These are phyloP conservation scores for Triplophysa tibetana DNA, from an alignment of 2,113 vertebrate genomes.

Conservation along the genomic window DNA sequence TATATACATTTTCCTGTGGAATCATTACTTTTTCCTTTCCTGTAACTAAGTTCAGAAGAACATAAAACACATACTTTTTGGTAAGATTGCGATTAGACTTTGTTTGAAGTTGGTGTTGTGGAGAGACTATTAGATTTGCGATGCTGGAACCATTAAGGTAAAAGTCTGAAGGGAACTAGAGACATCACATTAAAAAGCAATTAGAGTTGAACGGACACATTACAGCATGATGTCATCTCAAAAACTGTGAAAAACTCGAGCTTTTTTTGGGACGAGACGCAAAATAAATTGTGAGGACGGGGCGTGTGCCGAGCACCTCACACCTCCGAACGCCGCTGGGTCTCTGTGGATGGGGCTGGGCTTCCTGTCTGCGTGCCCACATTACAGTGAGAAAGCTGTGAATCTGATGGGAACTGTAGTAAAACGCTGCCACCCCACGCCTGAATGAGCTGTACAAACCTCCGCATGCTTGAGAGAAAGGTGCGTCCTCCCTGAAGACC, in stretches of 20 bases:
- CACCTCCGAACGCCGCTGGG: conserved; percentile 4
- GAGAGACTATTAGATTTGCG: conserved; percentile 53
- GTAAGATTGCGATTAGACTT: conserved; percentile 62
- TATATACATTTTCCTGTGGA: conserved; percentile 78
- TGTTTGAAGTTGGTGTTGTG: conserved; percentile 68
- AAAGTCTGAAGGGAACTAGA: conserved; percentile 68
- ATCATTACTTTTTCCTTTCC: conserved; percentile 73
- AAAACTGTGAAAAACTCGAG: conserved; percentile 49
- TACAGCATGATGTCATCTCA: conserved; percentile 71
- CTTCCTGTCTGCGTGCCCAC: conserved; percentile 32
- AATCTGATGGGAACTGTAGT: conserved; percentile 36
- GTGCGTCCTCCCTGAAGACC: conserved; percentile 20
- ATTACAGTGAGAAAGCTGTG: conserved; percentile 41
- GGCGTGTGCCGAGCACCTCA: background rate
- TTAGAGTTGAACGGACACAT: conserved; percentile 72
- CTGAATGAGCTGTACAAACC: conserved; percentile 22
- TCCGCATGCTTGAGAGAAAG: conserved; percentile 16
- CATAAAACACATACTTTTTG: conserved; percentile 72
- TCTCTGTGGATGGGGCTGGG: conserved; percentile 36
- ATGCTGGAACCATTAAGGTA: conserved; percentile 70
- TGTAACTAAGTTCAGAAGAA: conserved; percentile 73
- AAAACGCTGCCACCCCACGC: conserved; percentile 27
- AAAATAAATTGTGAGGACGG: conserved; percentile 4
- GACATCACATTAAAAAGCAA: conserved; percentile 75
- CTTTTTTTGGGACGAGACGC: conserved; percentile 1